Evolutionary conservation across 2,888 invertebrate species (phyloP), one percentile per base, ranked within the genome.

Genomic region (Drosophila merina): DNA sequence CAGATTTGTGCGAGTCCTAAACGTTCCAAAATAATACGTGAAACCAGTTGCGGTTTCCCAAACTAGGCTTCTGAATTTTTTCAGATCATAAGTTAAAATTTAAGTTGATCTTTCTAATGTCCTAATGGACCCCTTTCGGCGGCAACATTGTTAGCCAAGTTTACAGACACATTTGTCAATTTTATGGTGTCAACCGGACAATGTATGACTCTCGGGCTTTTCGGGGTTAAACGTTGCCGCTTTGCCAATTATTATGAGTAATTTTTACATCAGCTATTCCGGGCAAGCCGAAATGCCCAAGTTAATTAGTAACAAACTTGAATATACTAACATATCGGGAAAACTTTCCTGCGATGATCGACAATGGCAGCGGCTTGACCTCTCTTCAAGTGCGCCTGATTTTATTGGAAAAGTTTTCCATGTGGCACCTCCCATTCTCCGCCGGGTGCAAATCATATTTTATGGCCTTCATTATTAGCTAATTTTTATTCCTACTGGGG

Each of bases 131-230:
- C 4, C 60, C 58, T 30, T 31, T 60, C 40, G 60, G 47, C 40
- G 26, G 45, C 64, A 26, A 33, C 75, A 81, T 88, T 88, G 86
- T 88, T 84, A 83, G 81, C 81, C 81, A 88, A 88, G 88, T 88
- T 88, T 88, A 82, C 88, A 88, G 88, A 88, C 88, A 88, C 88
- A 88, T 88, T 88, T 88, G 89, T 88, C 88, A 88, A 86, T 83
- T 88, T 88, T 77, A 88, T 87, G 88, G 77, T 76, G 76, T 68
- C 81, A 81, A 86, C 73, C 73, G 72, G 77, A 78, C 57, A 62
- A 66, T 59, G 68, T 58, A 73, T 69, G 68, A 60, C 68, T 74
- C 57, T 56, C 52, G 50, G 59, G 59, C 70, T 73, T 72, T 70
- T 52, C 45, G 51, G 55, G 52, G 49, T 40, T 50, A 68, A 72